phyloP scores from a whole-genome alignment of 2,797 vertebrate species.

The Crypturellus tataupa region DNA sequence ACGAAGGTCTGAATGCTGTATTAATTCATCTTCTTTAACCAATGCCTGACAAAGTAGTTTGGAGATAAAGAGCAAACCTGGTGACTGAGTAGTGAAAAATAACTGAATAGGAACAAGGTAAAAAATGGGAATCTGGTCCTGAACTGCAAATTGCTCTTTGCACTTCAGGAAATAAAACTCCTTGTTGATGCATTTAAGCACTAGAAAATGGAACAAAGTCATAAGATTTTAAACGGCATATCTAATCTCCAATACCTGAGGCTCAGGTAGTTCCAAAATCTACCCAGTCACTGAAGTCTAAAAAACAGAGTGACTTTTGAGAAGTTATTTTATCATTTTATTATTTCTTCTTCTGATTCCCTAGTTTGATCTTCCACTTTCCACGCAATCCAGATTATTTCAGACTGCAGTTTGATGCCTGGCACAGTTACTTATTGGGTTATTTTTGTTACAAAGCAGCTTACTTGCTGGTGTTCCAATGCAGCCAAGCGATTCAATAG shows the following conservation, averaged over 20 bases:
- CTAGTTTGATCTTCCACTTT: neutral
- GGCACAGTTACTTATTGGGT: neutral
- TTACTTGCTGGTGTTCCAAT: conserved; percentile 73
- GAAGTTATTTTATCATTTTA: neutral
- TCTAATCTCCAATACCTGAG: neutral
- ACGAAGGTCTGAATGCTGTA: neutral
- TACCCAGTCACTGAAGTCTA: neutral
- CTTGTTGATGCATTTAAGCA: neutral
- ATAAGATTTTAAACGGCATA: neutral
- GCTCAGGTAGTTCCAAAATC: neutral
- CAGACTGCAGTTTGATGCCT: neutral
- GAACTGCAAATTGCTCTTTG: neutral
- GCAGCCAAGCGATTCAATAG: conserved; percentile 64
- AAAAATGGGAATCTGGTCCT: neutral
- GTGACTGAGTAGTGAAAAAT: neutral
- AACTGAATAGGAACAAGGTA: neutral
- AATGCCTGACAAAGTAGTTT: neutral
- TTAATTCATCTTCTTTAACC: neutral
- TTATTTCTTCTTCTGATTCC: neutral
- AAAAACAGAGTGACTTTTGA: neutral
- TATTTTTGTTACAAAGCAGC: neutral
- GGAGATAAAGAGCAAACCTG: neutral
- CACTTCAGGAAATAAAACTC: neutral
- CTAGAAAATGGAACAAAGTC: neutral
- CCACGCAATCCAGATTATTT: neutral